Evolutionary conservation across 1,140 invertebrate species (phyloP), one percentile per base, ranked within the genome.

Genomic region (Drosophila ficusphila): DNA sequence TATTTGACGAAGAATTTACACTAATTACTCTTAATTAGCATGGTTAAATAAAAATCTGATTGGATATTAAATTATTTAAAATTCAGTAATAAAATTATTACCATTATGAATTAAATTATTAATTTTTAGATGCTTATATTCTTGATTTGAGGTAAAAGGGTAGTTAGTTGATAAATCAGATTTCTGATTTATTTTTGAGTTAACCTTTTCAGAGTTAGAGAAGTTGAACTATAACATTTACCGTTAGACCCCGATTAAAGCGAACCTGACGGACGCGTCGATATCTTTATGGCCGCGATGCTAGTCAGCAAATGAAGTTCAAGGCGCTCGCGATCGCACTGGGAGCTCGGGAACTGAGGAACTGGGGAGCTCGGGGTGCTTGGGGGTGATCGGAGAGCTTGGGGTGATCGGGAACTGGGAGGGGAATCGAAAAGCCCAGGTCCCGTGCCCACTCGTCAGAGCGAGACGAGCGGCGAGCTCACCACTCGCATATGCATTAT

Each of bases 271-370:
- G 34, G 34, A 72, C 49, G 46, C 60, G 72, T 41, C 61, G 65
- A 79, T 81, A 82, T 88, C 68, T 89, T 82, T 88, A 86, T 89
- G 73, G 60, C 42, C 42, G 64, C 77, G 74, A 68, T 78, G 81
- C 81, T 67, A 61, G 68, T 65, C 73, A 79, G 62, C 77, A 77
- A 86, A 88, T 88, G 81, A 86, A 86, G 82, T 86, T 88, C 82
- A 86, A 86, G 82, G 82, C 82, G 47, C 49, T 58, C 70, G 41
- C 71, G 64, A 67, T 72, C 69, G 69, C 23, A 61, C 47, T 72
- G 68, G 68, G 67, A 57, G 36, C 52, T 70, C 41, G 49, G 31
- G 51, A 52, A 18, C 51, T 38, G 21, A 31, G 23, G 53, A 57
- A 47, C 41, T 34, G 67, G 23, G 54, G 57, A 56, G 56, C 33